Base-by-base conservation (phyloP, 1,140 invertebrate genomes). In the Trialeurodes vaporariorum region DNA sequence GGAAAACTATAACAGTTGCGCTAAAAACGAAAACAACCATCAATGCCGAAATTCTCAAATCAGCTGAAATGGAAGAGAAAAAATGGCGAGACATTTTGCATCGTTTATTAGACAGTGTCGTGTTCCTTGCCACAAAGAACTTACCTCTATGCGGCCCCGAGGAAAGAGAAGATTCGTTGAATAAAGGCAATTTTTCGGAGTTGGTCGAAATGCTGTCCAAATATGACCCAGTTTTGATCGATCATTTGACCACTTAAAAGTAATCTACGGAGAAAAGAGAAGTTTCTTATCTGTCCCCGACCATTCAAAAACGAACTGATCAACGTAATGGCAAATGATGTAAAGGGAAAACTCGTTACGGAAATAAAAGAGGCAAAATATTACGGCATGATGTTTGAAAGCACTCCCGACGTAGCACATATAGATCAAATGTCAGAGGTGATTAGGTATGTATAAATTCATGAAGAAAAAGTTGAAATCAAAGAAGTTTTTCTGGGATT, bases 401-500 rank as follows among this genome's bases (percentile, higher is more conserved):
- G 72, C 2, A 77, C 75, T 22, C 74, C 75, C 26, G 75, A 79
- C 71, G 69, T 77, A 65, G 67, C 72, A 21, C 72, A 76, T 60
- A 70, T 73, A 0, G 76, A 78, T 69, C 74, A 79, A 67, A 67
- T 78, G 21, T 73, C 72, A 59, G 58, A 70, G n/a, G 61, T 72
- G n/a, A 66, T 72, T 68, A 60, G 72, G 66, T 74, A 70, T 62
- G 62, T 84, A 12, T n/a, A 58, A 11, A 58, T 58, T 58, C 11
- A 58, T 12, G 49, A 58, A 58, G n/a, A 27, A 21, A 21, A 27
- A 27, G n/a, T 25, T 63, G 61, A 63, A 63, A 26, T 27, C n/a
- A n/a, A n/a, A n/a, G n/a, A n/a, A n/a, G n/a, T n/a, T n/a, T n/a
- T n/a, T n/a, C n/a, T 64, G 34, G 63, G 63, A 34, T 17, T 64